Conservation (phyloP, 35 echinoderm and acorn worm genomes). For the Lytechinus variegatus region DNA sequence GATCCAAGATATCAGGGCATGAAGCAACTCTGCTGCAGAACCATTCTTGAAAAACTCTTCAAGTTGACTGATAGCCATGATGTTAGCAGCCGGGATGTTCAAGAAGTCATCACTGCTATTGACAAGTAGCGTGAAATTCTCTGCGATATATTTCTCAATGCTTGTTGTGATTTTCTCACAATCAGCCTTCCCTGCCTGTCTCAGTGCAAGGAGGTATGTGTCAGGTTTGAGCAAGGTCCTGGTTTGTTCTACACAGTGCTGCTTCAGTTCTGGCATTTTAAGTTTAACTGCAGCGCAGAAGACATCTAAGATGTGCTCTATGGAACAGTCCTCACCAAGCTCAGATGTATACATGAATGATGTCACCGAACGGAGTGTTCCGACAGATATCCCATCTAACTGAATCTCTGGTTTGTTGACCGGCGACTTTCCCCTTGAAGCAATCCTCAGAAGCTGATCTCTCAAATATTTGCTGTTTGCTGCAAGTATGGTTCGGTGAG, state of each 20-base stretch:
- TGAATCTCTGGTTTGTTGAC: conserved; percentile 30
- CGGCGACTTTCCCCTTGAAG: not conserved
- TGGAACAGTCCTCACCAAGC: conserved; percentile 29
- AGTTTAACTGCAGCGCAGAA: conserved; percentile 19
- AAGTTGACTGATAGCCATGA: not conserved
- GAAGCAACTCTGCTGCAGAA: conserved; percentile 22
- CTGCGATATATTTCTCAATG: conserved; percentile 36
- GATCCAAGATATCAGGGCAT: conserved; percentile 24
- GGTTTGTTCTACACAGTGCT: conserved; percentile 39
- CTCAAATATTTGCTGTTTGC: conserved; percentile 72
- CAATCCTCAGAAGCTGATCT: conserved; percentile 47
- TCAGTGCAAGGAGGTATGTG: not conserved
- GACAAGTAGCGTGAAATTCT: conserved; percentile 39
- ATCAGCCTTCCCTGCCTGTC: not conserved
- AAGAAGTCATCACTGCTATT: not conserved
- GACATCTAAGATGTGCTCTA: conserved; percentile 26
- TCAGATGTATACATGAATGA: conserved; percentile 70
- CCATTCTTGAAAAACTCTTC: not conserved
- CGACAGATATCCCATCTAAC: conserved; percentile 46
- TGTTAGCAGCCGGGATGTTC: not conserved
- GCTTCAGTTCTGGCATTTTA: conserved; percentile 36
- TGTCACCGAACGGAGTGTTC: conserved; percentile 38
- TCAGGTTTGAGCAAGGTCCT: conserved; percentile 9
- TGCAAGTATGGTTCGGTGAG: conserved; percentile 74
- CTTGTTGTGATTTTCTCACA: not conserved